Evolutionary conservation across 2,888 invertebrate species (phyloP), one percentile per base, ranked within the genome.

Genomic region (Malthinus flaveolus): DNA sequence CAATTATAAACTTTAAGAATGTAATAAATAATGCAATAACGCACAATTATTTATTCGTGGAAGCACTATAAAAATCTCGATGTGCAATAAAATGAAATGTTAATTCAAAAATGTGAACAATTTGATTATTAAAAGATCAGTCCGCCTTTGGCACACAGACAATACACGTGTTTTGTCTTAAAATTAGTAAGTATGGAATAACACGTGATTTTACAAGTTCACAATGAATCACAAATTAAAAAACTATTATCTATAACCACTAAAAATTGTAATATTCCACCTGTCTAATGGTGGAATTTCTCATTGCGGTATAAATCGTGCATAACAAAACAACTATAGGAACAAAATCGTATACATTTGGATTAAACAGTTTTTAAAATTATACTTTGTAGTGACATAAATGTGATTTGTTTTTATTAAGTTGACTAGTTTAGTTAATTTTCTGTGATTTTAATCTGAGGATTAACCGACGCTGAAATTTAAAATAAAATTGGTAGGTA

Each of bases 151-250:
- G 39, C 39, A 42, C 15, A 9, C 9, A 42, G 12, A 9, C 23
- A 46, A 46, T 31, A 32, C 31, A 31, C 46, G 32, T 15, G 11
- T 32, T 46, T 46, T 7, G 46, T 32, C 32, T 46, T 46, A 46
- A 31, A 32, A 32, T 31, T 46, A 46, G 46, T 46, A 31, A 31
- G 31, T 23, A 32, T 12, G 32, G 32, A 11, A 32, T 11, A 23
- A 52, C 45, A 44, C 45, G 51, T 34, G 42, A 51, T 23, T 13
- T 11, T 8, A 15, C 32, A 23, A 35, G 51, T 45, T 45, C 15
- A 51, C 45, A 45, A 51, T 45, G 31, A 51, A 45, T 44, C 35
- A 35, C 44, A 35, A 45, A 44, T 52, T 52, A 52, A 45, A 52
- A 52, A 45, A 11, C 13, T 35, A 52, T 52, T 52, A 52, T 46